Base-by-base conservation (phyloP, 2,888 invertebrate genomes). In the Branchipolynoe longqiensis region DNA sequence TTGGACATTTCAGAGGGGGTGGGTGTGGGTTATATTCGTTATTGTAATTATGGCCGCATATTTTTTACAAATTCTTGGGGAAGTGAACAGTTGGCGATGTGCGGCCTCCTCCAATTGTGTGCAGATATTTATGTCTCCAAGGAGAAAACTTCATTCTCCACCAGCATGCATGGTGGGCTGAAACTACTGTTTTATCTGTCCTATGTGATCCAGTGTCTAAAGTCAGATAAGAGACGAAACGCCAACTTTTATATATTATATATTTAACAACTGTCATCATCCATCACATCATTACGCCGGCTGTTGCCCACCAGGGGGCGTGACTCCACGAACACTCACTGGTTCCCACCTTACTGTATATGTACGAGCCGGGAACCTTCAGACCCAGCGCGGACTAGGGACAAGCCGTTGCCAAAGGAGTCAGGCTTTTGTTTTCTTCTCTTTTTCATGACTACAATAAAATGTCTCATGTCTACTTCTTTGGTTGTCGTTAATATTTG, bases 381-480 rank as follows among this genome's bases (percentile, higher is more conserved):
- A 28, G 64, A 64, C 64, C 64, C 64, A 18, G n/a, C 6, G 33
- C 33, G 33, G 6, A 64, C 8, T 25, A 41, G n/a, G 48, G 48
- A 74, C 38, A 74, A 25, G n/a, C 12, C 41, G 74, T 48, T 40
- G 74, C 74, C 74, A 74, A 74, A 74, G 74, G 74, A 74, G 74
- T 74, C 74, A 40, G 74, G 41, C 40, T 74, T 74, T 69, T 74
- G 38, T 38, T 74, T 74, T 74, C n/a, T 74, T 41, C 41, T 36
- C 41, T 74, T 74, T 74, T 74, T 48, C 40, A 74, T 74, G 74
- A 74, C 38, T 74, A 74, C 74, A 74, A 74, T 74, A 74, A 74
- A 74, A 74, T 74, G 74, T 74, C 74, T 74, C 48, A 74, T 64
- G 64, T 64, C 8, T 48, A n/a, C n/a, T n/a, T n/a, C n/a, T n/a